A percentile compares a stretch with the other conserved stretches of the same genome.
Evolutionary conservation across 92 coral and sea anemone species (phyloP).

Genomic region (Zoanthus sociatus): DNA sequence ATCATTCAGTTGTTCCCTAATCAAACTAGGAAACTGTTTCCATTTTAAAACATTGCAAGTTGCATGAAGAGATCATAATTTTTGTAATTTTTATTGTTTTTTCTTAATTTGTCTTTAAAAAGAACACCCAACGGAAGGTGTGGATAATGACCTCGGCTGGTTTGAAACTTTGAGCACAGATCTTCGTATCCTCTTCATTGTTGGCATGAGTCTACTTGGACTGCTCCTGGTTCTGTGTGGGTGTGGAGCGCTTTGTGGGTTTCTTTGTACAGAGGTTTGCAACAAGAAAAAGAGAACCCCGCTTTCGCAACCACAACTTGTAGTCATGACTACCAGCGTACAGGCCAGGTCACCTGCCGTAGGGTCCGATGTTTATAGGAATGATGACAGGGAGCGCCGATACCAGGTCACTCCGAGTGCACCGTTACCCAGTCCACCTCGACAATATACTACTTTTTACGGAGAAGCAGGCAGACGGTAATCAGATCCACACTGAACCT

Average conservation of each 20-base stretch:
- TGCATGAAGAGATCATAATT: background rate
- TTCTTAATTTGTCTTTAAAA: background rate
- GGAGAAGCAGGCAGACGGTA: background rate
- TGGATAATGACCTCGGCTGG: background rate
- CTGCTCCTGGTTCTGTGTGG: constrained; percentile 1
- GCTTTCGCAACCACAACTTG: constrained; percentile 13
- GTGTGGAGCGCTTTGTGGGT: constrained; percentile 36
- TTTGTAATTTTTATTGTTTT: background rate
- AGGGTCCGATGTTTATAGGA: background rate
- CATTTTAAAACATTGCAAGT: too few species aligned
- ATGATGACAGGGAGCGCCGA: background rate
- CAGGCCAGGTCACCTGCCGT: background rate
- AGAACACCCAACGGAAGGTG: background rate
- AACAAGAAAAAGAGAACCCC: constrained; percentile 28
- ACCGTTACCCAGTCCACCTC: constrained; percentile 19
- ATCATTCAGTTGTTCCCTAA: too few species aligned
- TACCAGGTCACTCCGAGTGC: constrained; percentile 29
- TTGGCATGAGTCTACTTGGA: constrained; percentile 1
- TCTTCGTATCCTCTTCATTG: constrained; percentile 13
- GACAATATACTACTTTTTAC: background rate
- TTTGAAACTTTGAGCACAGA: constrained; percentile 13
- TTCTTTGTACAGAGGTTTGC: constrained; percentile 41
- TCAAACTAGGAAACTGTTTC: too few species aligned
- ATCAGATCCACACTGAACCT: background rate
- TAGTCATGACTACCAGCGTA: constrained; percentile 8